phyloP scores from a whole-genome alignment of 2,888 invertebrate species.

The Lypha dubia region DNA sequence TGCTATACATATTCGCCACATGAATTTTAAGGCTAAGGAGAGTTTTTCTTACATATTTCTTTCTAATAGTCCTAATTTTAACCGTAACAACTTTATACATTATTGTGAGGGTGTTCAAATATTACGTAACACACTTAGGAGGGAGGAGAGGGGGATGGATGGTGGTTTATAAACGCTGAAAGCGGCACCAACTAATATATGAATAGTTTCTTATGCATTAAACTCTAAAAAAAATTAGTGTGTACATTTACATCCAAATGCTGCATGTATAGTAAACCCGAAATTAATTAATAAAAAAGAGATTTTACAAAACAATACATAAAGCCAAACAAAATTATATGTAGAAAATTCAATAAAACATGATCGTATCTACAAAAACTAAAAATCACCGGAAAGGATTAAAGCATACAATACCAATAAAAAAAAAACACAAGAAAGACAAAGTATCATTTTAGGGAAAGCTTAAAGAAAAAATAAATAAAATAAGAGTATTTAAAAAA shows the following conservation, averaged over 20 bases:
- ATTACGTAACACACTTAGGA: no score
- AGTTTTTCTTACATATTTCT: no score
- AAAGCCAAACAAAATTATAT: background rate
- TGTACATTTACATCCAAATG: background rate
- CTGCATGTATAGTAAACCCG: background rate
- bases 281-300: background rate
- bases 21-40: no score
- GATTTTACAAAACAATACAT: background rate
- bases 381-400: constrained; percentile 78
- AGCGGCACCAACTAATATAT: no score
- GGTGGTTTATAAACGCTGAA: no score
- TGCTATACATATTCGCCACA: no score
- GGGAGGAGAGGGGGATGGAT: no score
- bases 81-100: no score
- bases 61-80: no score
- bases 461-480: constrained; percentile 38
- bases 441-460: constrained; percentile 30
- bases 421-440: constrained; percentile 15
- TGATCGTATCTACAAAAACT: constrained; percentile 1
- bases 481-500: constrained; percentile 45
- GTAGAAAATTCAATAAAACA: background rate
- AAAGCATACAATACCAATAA: constrained; percentile 70
- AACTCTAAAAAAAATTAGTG: background rate
- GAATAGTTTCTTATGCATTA: background rate
- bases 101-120: no score